These are phyloP conservation scores for Dicranocentrus wangi DNA, from an alignment of 2,888 invertebrate genomes.

Conservation along the genomic window DNA sequence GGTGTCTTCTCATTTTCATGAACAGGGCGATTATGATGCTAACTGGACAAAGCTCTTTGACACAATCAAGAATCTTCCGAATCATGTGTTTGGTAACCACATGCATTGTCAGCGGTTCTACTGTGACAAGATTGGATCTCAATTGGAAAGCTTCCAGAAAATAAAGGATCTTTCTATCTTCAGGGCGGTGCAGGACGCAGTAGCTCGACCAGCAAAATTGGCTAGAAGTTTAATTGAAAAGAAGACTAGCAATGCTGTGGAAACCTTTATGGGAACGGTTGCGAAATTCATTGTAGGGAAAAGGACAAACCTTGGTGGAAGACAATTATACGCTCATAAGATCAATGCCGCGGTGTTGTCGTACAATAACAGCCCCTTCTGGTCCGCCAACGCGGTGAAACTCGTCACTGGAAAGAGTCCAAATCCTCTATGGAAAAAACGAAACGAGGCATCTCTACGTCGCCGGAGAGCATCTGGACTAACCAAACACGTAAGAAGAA, in stretches of 20 bases:
- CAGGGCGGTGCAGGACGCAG: neutral
- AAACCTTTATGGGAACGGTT: slow-evolving; percentile 38
- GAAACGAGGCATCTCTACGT: too few species aligned
- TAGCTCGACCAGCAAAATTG: slow-evolving; percentile 11
- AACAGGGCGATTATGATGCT: neutral
- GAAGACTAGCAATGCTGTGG: slow-evolving; percentile 33
- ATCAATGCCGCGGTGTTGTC: slow-evolving; percentile 6
- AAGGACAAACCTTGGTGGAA: slow-evolving; percentile 36
- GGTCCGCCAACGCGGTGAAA: neutral
- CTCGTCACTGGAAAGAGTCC: neutral
- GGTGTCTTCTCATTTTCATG: neutral
- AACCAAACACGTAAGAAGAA: neutral
- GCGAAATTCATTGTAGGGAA: slow-evolving; percentile 34
- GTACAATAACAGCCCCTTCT: slow-evolving; percentile 19
- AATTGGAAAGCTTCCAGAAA: neutral
- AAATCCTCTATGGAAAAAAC: slow-evolving; percentile 5
- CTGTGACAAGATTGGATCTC: neutral
- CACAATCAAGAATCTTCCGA: slow-evolving; percentile 7
- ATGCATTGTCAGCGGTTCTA: neutral
- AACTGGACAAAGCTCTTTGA: neutral
- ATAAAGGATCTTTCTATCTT: neutral
- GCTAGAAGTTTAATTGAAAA: slow-evolving; percentile 27
- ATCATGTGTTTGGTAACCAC: slow-evolving; percentile 34
- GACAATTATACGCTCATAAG: neutral
- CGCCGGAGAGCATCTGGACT: too few species aligned